Base-by-base conservation (phyloP, 2,113 vertebrate genomes). In the Coracopsis vasa region DNA sequence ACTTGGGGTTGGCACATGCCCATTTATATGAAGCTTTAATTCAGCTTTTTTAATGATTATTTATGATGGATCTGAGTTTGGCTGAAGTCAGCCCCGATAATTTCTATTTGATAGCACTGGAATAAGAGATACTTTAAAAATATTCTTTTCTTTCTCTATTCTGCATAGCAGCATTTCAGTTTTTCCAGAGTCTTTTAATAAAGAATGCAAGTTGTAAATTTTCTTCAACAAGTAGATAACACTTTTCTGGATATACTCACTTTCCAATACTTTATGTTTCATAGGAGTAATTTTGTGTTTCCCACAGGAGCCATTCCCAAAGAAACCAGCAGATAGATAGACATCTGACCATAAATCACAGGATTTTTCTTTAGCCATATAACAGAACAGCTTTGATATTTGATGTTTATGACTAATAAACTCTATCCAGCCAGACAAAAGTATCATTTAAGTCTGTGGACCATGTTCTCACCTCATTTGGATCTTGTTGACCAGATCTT, bases 241-340 rank as follows among this genome's bases (percentile, higher is more conserved):
- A 2, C 33, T 79, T 91, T 88, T 77, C 50, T 70, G 72, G 45
- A 48, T 44, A 62, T 17, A n/a, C 29, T 80, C 35, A 67, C 35
- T 93, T 87, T 81, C 16, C 62, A 70, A 78, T 33, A 86, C 41
- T 85, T 82, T 51, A 21, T 69, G 33, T 75, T 88, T 87, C 86
- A 84, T 28, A 35, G 47, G 19, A 90, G 7, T 60, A 86, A 80
- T 93, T 82, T 92, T 86, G 27, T 86, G 70, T 44, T 89, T 91
- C 61, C 93, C 81, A 35, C 53, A 67, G 75, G 83, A 94, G 21
- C 11, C 20, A 39, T 93, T 95, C 90, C 58, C 58, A 96, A 80
- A 78, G 91, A 91, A 94, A 42, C 79, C 56, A 10, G 47, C 33
- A 53, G 82, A 83, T 3, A 54, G 33, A 62, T 16, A 74, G 47